Evolutionary conservation across 2,888 invertebrate species (phyloP).

Genomic region (Athalia rosae): DNA sequence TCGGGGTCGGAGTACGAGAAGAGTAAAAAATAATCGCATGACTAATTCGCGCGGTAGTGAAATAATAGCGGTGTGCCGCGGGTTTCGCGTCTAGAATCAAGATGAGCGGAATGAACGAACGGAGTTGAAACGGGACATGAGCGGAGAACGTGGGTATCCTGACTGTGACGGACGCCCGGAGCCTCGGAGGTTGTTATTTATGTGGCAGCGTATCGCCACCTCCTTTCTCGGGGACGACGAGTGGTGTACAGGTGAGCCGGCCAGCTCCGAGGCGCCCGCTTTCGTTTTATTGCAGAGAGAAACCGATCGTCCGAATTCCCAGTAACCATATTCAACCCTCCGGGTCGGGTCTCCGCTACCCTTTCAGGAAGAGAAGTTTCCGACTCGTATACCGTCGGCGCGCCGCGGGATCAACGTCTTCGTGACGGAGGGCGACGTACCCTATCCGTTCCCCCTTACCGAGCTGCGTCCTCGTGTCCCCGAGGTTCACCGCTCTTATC

Average conservation of each 20-base stretch:
- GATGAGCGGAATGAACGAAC: constrained; percentile 32
- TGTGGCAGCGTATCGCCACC: constrained; percentile 61
- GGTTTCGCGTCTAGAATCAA: constrained; percentile 47
- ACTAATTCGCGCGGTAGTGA: constrained; percentile 62
- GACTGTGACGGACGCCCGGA: constrained; percentile 68
- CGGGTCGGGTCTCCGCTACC: too few relatives aligned
- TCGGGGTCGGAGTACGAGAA: neutral
- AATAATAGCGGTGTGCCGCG: constrained; percentile 37
- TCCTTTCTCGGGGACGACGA: constrained; percentile 49
- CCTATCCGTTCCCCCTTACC: constrained; percentile 24
- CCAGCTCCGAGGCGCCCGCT: constrained; percentile 20
- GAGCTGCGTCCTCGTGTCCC: constrained; percentile 24
- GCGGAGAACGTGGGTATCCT: constrained; percentile 54
- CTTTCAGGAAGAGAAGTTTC: too few relatives aligned
- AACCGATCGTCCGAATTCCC: constrained; percentile 21
- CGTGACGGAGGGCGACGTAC: constrained; percentile 38
- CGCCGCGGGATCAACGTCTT: constrained; percentile 22
- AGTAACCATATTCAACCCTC: neutral
- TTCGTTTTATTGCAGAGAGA: neutral
- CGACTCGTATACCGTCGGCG: too few relatives aligned
- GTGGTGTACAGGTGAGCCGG: constrained; percentile 5
- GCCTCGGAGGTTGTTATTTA: constrained; percentile 65
- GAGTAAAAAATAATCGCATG: constrained; percentile 52
- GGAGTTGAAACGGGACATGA: constrained; percentile 2
- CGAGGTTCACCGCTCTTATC: constrained; percentile 12